A percentile compares a stretch with the other conserved stretches of the same genome.
These are phyloP conservation scores for Cardiocondyla obscurior DNA, from an alignment of 1,140 invertebrate species.

Conservation along the genomic window DNA sequence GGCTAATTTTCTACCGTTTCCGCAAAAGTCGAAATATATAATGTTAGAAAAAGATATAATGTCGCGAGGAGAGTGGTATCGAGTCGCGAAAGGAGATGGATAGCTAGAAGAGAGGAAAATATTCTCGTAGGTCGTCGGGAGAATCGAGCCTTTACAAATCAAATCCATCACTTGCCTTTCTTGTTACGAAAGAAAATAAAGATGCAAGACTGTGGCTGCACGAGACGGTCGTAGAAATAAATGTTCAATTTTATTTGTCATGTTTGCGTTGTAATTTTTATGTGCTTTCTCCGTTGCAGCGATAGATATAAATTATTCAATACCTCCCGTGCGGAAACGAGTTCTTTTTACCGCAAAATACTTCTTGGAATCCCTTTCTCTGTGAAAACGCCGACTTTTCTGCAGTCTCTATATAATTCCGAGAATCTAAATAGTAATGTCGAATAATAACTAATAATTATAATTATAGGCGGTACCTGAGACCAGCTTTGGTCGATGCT, in stretches of 20 bases:
- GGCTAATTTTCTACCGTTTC: not conserved
- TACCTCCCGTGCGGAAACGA: not conserved
- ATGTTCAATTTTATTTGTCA: not conserved
- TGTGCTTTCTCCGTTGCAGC: not conserved
- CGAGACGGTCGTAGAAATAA: not conserved
- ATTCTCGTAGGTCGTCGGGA: not conserved
- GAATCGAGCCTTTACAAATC: conserved; percentile 4
- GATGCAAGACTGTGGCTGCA: not conserved
- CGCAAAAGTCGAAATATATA: not conserved
- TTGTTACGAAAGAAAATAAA: conserved; percentile 2
- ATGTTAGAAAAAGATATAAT: not conserved
- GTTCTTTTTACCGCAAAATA: not conserved
- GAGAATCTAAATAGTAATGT: not conserved
- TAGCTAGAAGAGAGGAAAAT: not conserved
- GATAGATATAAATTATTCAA: conserved; percentile 30
- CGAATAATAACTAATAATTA: not conserved
- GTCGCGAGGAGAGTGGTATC: too few relatives aligned
- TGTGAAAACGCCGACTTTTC: not conserved
- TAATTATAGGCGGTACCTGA: not conserved
- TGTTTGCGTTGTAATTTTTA: not conserved
- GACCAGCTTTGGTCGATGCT: too few relatives aligned
- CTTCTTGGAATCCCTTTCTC: not conserved
- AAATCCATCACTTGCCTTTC: conserved; percentile 9
- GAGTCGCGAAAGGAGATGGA: not conserved
- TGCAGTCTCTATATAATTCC: not conserved